Conservation (phyloP, 1,140 invertebrate species). For the Hyposmocoma kahamanoa region DNA sequence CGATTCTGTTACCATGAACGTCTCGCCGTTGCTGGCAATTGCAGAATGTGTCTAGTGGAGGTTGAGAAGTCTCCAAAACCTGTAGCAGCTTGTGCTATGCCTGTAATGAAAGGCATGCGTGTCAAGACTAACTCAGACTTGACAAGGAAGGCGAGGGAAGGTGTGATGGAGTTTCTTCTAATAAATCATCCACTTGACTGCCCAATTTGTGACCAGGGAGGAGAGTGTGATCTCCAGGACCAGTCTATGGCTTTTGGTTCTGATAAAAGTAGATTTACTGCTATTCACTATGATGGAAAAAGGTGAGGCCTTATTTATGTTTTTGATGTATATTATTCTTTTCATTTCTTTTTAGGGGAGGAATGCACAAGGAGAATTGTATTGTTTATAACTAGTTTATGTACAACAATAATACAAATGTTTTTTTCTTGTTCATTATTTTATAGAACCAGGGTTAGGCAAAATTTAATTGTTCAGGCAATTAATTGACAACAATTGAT, state of each 20-base stretch:
- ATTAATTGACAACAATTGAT: too few relatives aligned
- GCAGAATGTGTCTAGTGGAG: constrained; percentile 99
- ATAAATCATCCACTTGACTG: constrained; percentile 99
- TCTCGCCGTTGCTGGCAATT: constrained; percentile 98
- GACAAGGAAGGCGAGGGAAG: constrained; percentile 91
- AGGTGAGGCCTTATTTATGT: constrained; percentile 69
- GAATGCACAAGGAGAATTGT: too few relatives aligned
- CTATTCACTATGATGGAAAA: constrained; percentile 95
- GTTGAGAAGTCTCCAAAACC: constrained; percentile 96
- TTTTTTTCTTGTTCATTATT: constrained; percentile 1
- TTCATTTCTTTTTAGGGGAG: too few relatives aligned
- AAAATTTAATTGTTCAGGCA: too few relatives aligned
- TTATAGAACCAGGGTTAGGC: constrained; percentile 14
- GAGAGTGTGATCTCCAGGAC: constrained; percentile 99
- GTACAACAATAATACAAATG: not conserved
- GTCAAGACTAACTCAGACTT: constrained; percentile 98
- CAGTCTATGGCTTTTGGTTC: constrained; percentile 99
- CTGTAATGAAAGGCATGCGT: constrained; percentile 97
- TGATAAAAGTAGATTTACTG: constrained; percentile 95
- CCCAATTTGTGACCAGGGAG: constrained; percentile 99
- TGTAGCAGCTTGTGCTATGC: constrained; percentile 99
- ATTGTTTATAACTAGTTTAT: too few relatives aligned
- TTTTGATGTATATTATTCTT: too few relatives aligned
- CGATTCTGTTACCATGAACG: constrained; percentile 99
- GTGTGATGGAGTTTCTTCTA: constrained; percentile 99